Evolutionary conservation across 2,113 vertebrate genomes (phyloP), one percentile per base, ranked within the genome.

Genomic region (Nannobrachium achirus): DNA sequence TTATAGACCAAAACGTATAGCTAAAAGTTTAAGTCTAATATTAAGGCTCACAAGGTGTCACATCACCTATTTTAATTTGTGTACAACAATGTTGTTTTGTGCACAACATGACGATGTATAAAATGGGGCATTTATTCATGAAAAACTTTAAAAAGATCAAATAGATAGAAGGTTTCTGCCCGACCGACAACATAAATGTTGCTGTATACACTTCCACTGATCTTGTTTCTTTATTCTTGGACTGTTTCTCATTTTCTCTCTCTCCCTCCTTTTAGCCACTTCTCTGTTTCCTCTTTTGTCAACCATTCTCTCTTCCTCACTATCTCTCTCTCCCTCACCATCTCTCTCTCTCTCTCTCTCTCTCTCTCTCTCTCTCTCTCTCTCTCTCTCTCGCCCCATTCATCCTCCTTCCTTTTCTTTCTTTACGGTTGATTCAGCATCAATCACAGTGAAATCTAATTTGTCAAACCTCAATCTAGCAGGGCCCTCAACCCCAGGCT

Each of bases 381-480:
- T 52, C 55, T 42, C 58, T 49, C 19, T 39, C 4, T 55, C 13
- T 8, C 10, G 18, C 66, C 76, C 69, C 67, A 66, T 20, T 51
- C 56, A 4, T 13, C 10, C 19, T 18, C 63, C 70, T 66, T 39
- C 39, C 71, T 66, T 84, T 85, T 33, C 20, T 33, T 8, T 46
- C 6, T 75, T 80, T 72, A 78, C 79, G 68, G 83, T 84, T 86
- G 81, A 88, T 75, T 86, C 76, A 15, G 81, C 80, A 87, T 89
- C 88, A 86, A 85, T 89, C 89, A 82, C 62, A 4, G 62, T 33
- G 0, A 79, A 87, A 89, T 88, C 84, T 89, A 84, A 89, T 89
- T 89, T 91, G 88, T 84, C 85, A 84, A 82, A 81, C 58, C 77
- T 76, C 76, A 67, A 76, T 79, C 67, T 70, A 69, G 76, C 76